Evolutionary conservation across 2,113 vertebrate species (phyloP), one percentile per base, ranked within the genome.

Genomic region (Antennarius striatus): DNA sequence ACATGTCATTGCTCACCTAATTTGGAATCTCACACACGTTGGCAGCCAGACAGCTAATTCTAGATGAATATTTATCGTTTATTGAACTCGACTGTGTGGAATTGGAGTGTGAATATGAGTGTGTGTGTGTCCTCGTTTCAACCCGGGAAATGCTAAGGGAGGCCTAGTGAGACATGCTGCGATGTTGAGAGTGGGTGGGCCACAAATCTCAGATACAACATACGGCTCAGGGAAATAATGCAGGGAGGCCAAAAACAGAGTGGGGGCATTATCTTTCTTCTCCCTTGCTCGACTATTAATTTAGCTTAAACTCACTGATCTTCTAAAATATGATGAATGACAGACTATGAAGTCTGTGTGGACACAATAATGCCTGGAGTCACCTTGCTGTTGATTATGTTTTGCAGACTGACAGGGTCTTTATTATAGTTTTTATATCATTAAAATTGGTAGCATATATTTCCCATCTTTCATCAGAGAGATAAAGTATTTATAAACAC

Each of bases 41-140:
- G 54, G 0, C 54, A 45, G 50, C 43, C 80, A 73, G 55, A 12
- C 63, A 22, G 62, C 70, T 53, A 51, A 77, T 52, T 74, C 46
- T 32, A 66, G 68, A 69, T 82, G 59, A 80, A 85, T 85, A 83
- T 78, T 78, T 73, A 80, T 60, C 42, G 29, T 56, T 61, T 54
- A 46, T 32, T 58, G 42, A 67, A 48, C 72, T 39, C 53, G 3
- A 7, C 13, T n/a, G 72, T 17, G 51, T 58, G 62, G 75, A 53
- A 73, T 82, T 57, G 63, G 56, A 70, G 70, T 30, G 3, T 0
- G 48, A 30, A 51, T 12, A 60, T 43, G 63, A 1, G 46, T 4
- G 52, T 36, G 61, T 36, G 61, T 16, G 39, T 67, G 77, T 83
- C 82, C 78, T 83, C 45, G 0, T 51, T 73, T 88, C 70, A 85